Evolutionary conservation across 2,797 vertebrate genomes (phyloP), one percentile per base, ranked within the genome.

Genomic region (Mastacembelus armatus): DNA sequence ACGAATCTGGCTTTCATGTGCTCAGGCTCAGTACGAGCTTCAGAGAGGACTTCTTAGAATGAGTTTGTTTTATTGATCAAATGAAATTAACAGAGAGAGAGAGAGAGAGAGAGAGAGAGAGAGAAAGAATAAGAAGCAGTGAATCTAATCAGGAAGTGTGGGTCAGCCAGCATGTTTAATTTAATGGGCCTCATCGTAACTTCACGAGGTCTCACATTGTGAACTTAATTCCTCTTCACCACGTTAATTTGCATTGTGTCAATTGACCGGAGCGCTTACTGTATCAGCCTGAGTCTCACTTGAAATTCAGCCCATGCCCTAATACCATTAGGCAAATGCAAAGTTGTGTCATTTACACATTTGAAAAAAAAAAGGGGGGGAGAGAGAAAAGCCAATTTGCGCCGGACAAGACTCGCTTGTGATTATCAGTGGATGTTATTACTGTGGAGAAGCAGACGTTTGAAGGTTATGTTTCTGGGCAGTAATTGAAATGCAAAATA

Each of bases 401-500:
- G 65, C 74, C 14, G 66, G 84, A 90, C 89, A 84, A 84, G 90
- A 81, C 78, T 72, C 22, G 80, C 82, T 80, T 66, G 88, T 91
- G 91, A 92, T 92, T 90, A 92, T 92, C 84, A 87, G 86, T 89
- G 86, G 85, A 90, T 85, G 90, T 86, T 91, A 89, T 89, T 91
- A 88, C 84, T 90, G 88, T 91, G 86, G 86, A 86, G 88, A 61
- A 86, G 85, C 86, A 89, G 85, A 91, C 88, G 64, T 92, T 91
- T 93, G 94, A 95, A 95, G 93, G 93, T 93, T 94, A 95, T 92
- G 92, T 93, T 94, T 94, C 93, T 87, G 93, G 94, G 88, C 93
- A 93, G 93, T 95, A 94, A 96, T 95, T 96, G 95, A 96, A 96
- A 96, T 96, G 95, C 94, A 95, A 95, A 96, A 95, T 95, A 95